These are phyloP conservation scores for Erebia aethiops DNA, from an alignment of 2,888 invertebrate genomes.

Conservation along the genomic window DNA sequence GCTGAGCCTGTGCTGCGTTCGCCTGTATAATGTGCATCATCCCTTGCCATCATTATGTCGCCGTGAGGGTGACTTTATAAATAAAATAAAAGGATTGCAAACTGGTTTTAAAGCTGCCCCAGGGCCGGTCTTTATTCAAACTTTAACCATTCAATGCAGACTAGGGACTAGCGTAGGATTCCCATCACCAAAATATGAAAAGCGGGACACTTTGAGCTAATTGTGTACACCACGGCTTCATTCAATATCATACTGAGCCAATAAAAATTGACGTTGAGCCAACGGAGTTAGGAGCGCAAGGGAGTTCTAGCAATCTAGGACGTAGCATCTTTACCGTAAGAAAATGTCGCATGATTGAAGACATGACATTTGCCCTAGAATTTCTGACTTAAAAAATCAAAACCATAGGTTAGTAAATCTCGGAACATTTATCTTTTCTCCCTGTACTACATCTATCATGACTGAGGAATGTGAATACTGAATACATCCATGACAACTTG, in stretches of 20 bases:
- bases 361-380: too few relatives aligned
- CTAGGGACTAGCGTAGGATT: constrained; percentile 36
- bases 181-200: background rate
- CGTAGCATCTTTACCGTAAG: too few relatives aligned
- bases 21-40: constrained; percentile 12
- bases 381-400: too few relatives aligned
- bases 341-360: too few relatives aligned
- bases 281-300: background rate
- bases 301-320: too few relatives aligned
- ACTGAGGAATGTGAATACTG: too few relatives aligned
- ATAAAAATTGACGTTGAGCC: background rate
- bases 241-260: background rate
- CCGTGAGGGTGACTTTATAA: constrained; percentile 47
- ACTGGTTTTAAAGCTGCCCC: constrained; percentile 54
- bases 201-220: constrained; percentile 12
- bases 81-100: constrained; percentile 55
- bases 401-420: too few relatives aligned
- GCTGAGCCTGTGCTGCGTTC: background rate
- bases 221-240: background rate
- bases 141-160: constrained; percentile 66
- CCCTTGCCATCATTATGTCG: constrained; percentile 28
- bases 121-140: constrained; percentile 71
- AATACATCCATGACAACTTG: too few relatives aligned
- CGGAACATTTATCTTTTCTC: too few relatives aligned
- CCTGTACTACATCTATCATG: too few relatives aligned